A percentile compares a stretch with the other conserved stretches of the same genome.
phyloP scores from a whole-genome alignment of 2,888 invertebrate genomes.

The Drosophila villosipedis region DNA sequence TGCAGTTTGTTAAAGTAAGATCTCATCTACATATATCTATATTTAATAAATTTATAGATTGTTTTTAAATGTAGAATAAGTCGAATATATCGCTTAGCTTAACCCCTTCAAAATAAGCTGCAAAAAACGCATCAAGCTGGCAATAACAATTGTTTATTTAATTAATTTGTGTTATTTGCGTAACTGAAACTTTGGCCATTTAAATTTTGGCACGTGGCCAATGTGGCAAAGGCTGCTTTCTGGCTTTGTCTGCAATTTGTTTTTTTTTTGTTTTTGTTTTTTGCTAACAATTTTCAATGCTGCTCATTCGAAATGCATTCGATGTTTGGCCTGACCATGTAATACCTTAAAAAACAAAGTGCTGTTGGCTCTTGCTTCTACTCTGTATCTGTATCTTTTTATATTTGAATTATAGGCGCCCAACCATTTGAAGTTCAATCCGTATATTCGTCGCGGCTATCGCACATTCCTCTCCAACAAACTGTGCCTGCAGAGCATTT shows the following conservation, averaged over 20 bases:
- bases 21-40: not conserved
- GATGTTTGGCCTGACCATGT: conserved; percentile 40
- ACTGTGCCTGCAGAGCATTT: conserved; percentile 95
- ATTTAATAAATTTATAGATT: not conserved
- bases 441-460: conserved; percentile 94
- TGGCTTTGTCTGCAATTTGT: conserved; percentile 13
- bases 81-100: not conserved
- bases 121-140: not conserved
- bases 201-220: conserved; percentile 58
- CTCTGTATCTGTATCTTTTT: conserved; percentile 11
- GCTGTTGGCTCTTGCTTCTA: not conserved
- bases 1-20: not conserved
- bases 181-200: conserved; percentile 52
- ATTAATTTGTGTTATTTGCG: conserved; percentile 42
- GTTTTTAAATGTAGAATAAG: not conserved
- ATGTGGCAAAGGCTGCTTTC: conserved; percentile 33
- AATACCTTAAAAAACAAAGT: conserved; percentile 19
- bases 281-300: conserved; percentile 40
- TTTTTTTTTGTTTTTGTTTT: conserved; percentile 11
- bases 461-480: conserved; percentile 92
- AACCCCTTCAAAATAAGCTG: not conserved
- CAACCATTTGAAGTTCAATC: conserved; percentile 93
- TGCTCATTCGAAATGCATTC: conserved; percentile 39
- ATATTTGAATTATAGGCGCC: conserved; percentile 88
- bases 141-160: conserved; percentile 19